A percentile compares a stretch with the other conserved stretches of the same genome.
phyloP scores from a whole-genome alignment of 2,797 vertebrate genomes.

The Pogoniulus pusillus region DNA sequence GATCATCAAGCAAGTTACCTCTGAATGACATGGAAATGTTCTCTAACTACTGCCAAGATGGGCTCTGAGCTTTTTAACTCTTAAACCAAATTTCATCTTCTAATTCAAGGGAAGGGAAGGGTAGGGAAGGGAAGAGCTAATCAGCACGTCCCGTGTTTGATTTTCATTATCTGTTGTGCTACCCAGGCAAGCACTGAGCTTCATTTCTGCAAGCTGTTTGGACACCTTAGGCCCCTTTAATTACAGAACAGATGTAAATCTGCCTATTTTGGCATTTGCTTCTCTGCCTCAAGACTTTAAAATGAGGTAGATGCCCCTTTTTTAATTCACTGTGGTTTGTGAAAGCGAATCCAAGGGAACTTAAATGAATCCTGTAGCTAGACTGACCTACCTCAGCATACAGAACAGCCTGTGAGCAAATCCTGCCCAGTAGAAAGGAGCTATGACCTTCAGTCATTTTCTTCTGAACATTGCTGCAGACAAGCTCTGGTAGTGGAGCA shows the following conservation, averaged over 20 bases:
- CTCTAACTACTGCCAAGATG: too few species aligned
- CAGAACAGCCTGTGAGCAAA: not conserved
- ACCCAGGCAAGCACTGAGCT: not conserved
- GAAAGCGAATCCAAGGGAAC: not conserved
- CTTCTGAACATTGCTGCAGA: not conserved
- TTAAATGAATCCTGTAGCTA: not conserved
- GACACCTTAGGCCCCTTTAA: not conserved
- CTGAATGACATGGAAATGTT: too few species aligned
- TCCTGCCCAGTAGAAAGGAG: not conserved
- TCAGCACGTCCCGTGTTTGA: not conserved
- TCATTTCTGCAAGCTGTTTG: not conserved
- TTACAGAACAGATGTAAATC: not conserved
- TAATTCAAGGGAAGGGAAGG: too few species aligned
- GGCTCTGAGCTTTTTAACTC: too few species aligned
- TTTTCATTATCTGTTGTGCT: not conserved
- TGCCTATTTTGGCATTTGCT: not conserved
- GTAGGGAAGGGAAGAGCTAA: rapidly evolving
- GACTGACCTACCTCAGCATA: not conserved
- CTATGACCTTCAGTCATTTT: not conserved
- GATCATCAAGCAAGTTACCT: too few species aligned
- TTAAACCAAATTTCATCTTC: too few species aligned
- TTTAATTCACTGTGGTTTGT: not conserved
- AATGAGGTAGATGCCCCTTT: not conserved
- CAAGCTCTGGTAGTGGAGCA: not conserved
- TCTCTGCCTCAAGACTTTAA: not conserved